Percentiles rank a stretch among this genome's conserved stretches.
Evolutionary conservation across 2,113 vertebrate genomes (phyloP).

Genomic region (Isichthys henryi): DNA sequence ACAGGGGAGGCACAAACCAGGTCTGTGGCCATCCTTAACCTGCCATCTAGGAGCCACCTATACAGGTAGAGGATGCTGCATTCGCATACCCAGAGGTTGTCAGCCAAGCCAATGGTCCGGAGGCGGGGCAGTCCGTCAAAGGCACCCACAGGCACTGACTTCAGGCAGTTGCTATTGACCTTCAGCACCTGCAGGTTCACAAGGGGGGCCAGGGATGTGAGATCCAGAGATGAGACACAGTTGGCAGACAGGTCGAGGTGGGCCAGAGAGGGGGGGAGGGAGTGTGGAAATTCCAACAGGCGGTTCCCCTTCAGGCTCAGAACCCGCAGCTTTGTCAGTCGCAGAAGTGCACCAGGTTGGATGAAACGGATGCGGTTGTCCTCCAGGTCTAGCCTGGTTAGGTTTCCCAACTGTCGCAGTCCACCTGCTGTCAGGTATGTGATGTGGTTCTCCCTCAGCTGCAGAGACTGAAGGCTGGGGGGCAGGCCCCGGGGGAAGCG

Average conservation of each 20-base stretch:
- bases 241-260: slow-evolving; percentile 60
- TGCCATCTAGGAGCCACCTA: slow-evolving; percentile 53
- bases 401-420: slow-evolving; percentile 56
- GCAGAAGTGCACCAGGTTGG: slow-evolving; percentile 53
- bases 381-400: slow-evolving; percentile 59
- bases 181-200: slow-evolving; percentile 61
- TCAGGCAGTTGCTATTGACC: slow-evolving; percentile 64
- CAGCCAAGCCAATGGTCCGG: slow-evolving; percentile 48
- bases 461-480: slow-evolving; percentile 58
- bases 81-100: slow-evolving; percentile 64
- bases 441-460: slow-evolving; percentile 62
- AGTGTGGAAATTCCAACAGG: slow-evolving; percentile 47
- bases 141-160: slow-evolving; percentile 52
- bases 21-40: slow-evolving; percentile 51
- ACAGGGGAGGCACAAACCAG: slow-evolving; percentile 53
- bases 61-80: slow-evolving; percentile 64
- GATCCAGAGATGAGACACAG: slow-evolving; percentile 56
- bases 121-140: slow-evolving; percentile 54
- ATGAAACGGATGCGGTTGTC: slow-evolving; percentile 61
- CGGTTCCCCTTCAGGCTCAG: slow-evolving; percentile 59
- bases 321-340: slow-evolving; percentile 47
- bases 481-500: slow-evolving; percentile 63
- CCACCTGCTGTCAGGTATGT: slow-evolving; percentile 59
- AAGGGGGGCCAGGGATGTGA: slow-evolving; percentile 46
- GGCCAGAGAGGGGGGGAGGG: slow-evolving; percentile 54